These are phyloP conservation scores for Paratilapia polleni DNA, from an alignment of 2,113 vertebrate genomes.

Conservation along the genomic window DNA sequence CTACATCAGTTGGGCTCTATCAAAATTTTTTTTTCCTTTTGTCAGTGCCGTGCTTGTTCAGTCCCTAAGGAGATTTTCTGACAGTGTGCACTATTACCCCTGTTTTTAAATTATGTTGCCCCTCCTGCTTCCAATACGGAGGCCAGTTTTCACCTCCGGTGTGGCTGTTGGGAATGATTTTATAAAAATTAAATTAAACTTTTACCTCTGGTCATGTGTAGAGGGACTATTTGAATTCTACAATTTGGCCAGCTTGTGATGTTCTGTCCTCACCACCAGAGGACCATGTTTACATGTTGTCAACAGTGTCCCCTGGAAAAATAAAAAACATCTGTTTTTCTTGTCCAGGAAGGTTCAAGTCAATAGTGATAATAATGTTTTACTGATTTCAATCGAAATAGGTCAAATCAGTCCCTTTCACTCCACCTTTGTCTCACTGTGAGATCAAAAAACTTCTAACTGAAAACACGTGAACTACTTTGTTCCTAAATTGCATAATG, in stretches of 20 bases:
- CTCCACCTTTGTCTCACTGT: not conserved
- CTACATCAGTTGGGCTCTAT: not conserved
- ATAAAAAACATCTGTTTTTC: not conserved
- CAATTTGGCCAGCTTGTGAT: not conserved
- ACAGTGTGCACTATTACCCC: not conserved
- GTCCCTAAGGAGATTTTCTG: not conserved
- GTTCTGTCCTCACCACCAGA: not conserved
- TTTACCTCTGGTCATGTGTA: constrained; percentile 5
- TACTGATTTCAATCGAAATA: not conserved
- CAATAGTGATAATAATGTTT: not conserved
- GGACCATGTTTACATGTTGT: not conserved
- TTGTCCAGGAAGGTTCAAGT: not conserved
- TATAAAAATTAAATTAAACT: not conserved
- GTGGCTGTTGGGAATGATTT: rapidly evolving
- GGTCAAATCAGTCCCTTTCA: not conserved
- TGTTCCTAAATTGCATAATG: not conserved
- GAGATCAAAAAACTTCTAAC: not conserved
- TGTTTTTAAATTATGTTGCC: not conserved
- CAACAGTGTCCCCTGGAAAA: not conserved
- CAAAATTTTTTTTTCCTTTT: not conserved
- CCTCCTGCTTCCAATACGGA: not conserved
- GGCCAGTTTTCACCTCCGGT: not conserved
- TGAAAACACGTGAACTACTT: not conserved
- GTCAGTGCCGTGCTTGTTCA: not conserved
- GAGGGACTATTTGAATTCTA: not conserved